Evolutionary conservation across 2,113 vertebrate genomes (phyloP).

Genomic region (Mustelus asterias): DNA sequence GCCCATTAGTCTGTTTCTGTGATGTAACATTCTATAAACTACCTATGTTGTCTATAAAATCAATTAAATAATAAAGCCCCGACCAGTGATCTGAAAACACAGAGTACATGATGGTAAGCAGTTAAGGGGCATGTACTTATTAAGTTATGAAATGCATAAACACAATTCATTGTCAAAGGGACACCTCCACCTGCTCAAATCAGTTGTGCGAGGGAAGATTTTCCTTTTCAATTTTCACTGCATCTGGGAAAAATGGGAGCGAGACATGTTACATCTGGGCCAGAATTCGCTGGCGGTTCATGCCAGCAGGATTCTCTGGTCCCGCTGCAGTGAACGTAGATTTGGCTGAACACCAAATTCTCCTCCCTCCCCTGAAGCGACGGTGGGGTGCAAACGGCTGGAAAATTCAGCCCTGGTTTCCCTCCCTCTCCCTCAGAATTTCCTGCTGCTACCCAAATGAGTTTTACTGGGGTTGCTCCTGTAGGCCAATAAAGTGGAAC

Average conservation of each 20-base stretch:
- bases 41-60: not conserved
- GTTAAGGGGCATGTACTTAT: not conserved
- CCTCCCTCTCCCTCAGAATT: not conserved
- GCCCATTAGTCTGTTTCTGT: not conserved
- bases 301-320: no score
- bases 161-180: not conserved
- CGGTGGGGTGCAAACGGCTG: no score
- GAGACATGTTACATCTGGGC: not conserved
- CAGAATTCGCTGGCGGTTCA: no score
- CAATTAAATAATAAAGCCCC: not conserved
- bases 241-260: not conserved
- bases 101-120: not conserved
- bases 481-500: no score
- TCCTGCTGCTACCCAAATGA: not conserved
- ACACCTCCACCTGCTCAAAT: not conserved
- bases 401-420: no score
- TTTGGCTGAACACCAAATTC: no score
- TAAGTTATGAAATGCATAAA: not conserved
- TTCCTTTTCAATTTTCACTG: not conserved
- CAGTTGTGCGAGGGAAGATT: not conserved
- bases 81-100: not conserved
- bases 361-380: no score
- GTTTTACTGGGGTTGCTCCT: no score
- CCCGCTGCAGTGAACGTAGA: no score
- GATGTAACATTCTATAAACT: not conserved